phyloP scores from a whole-genome alignment of 2,797 vertebrate species.

The Myotis myotis region DNA sequence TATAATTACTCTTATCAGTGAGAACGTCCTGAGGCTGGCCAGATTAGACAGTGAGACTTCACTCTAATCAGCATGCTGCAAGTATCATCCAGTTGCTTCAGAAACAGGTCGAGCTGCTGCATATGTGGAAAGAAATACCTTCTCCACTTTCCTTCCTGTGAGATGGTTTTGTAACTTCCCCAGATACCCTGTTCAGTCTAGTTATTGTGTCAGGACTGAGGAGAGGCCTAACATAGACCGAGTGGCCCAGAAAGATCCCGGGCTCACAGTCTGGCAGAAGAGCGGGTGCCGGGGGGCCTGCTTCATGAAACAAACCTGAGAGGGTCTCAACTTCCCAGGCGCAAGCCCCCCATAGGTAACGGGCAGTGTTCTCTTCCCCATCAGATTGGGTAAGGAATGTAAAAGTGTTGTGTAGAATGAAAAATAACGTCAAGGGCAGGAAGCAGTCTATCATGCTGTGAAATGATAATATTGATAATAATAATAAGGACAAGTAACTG shows the following conservation, averaged over 20 bases:
- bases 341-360: accelerated
- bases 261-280: not conserved
- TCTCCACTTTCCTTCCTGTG: not conserved
- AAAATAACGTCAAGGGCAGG: not conserved
- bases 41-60: not conserved
- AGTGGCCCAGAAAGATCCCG: not conserved
- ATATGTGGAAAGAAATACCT: not conserved
- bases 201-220: not conserved
- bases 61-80: not conserved
- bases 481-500: not conserved
- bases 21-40: not conserved
- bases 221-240: too few species aligned
- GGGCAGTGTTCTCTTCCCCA: not conserved
- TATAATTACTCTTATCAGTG: not conserved
- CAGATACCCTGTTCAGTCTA: not conserved
- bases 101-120: not conserved
- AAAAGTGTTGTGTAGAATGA: not conserved
- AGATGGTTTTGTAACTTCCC: not conserved
- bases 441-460: not conserved
- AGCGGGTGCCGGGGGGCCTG: too few species aligned
- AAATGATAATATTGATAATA: too few species aligned
- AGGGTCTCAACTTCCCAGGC: not conserved
- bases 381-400: not conserved
- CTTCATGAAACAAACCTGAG: not conserved
- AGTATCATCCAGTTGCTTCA: not conserved